Base-by-base conservation (phyloP, 2,888 invertebrate species). In the Notocelia uddmanniana region DNA sequence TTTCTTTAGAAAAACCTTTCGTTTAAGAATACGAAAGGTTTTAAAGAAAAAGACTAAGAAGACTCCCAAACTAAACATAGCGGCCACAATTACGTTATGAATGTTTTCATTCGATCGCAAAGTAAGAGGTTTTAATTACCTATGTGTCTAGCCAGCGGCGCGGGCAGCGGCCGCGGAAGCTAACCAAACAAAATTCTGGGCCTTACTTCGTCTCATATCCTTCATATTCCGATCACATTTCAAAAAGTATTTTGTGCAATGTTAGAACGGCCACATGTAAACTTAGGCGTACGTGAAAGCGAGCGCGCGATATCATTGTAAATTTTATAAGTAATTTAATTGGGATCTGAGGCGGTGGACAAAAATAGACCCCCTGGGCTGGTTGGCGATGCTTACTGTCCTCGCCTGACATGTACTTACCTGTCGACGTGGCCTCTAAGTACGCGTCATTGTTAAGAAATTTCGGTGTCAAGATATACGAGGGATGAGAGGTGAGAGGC, bases 61-160 rank as follows among this genome's bases (percentile, higher is more conserved):
- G 8, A 15, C 19, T 41, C 41, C 15, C 11, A 57, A 50, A 37
- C 23, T 50, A 52, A 59, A 68, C 5, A n/a, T 52, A 50, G 68
- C 45, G 21, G 6, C 18, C 57, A 69, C 57, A 59, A 41, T 66
- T 41, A 70, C 70, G 37, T 19, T 58, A 31, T 23, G 60, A 54
- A 45, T 64, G 59, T 59, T 66, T 66, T 70, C 70, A 19, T 37
- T 37, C 21, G 37, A 66, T 70, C 64, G 34, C 58, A 23, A 62
- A 70, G 70, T 70, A 59, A 70, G 52, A 70, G 69, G 68, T 37
- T 69, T 68, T 69, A 69, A 69, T 70, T 64, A 64, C 5, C 31
- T n/a, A n/a, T n/a, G n/a, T 37, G 45, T 23, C 19, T 45, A 55
- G 55, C 19, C 31, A 37, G 52, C 37, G 37, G 59, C n/a, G 31